These are phyloP conservation scores for Malurus splendens DNA, from an alignment of 2,797 vertebrate genomes.

Conservation along the genomic window DNA sequence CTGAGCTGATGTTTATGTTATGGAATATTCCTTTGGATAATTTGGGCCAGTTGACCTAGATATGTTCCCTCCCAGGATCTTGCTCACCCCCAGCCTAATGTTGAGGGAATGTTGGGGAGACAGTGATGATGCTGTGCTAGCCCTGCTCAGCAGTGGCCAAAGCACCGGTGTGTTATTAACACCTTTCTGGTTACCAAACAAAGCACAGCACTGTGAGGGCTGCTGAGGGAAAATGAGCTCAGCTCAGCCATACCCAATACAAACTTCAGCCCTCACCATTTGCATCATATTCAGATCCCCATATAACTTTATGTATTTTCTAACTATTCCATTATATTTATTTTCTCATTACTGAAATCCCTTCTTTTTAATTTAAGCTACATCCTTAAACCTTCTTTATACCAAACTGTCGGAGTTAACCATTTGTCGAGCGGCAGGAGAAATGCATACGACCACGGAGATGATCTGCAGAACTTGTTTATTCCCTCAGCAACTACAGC, in stretches of 20 bases:
- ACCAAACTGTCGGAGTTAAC: no score
- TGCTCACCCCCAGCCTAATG: background rate
- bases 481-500: no score
- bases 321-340: background rate
- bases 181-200: background rate
- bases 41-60: background rate
- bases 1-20: fast-evolving
- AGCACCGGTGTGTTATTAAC: background rate
- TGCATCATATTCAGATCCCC: background rate
- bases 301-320: background rate
- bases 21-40: background rate
- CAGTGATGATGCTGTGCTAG: background rate
- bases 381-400: background rate
- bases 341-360: background rate
- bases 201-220: background rate
- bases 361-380: background rate
- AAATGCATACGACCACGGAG: no score
- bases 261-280: background rate
- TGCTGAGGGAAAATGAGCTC: background rate
- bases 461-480: no score
- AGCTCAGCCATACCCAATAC: background rate
- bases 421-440: no score
- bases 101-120: background rate
- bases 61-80: background rate
- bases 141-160: background rate